Evolutionary conservation across 2,113 vertebrate genomes (phyloP).

Genomic region (Semnornis frantzii): DNA sequence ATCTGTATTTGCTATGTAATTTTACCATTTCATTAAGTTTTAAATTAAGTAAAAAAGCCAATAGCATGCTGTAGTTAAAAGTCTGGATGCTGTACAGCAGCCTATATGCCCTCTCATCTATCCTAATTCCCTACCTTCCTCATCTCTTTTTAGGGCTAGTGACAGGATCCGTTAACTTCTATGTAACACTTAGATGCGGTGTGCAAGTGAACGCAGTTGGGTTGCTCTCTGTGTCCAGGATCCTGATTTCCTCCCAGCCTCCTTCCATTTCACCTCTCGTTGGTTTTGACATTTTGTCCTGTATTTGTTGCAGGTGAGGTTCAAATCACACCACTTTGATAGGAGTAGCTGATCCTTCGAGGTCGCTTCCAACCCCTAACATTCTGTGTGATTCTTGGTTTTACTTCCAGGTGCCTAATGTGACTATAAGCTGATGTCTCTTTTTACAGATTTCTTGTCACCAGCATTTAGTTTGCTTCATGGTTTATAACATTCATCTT

Average conservation of each 20-base stretch:
- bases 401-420: slow-evolving; percentile 14
- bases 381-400: neutral
- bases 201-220: neutral
- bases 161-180: neutral
- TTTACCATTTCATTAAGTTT: slow-evolving; percentile 18
- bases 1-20: neutral
- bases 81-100: neutral
- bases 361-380: no score
- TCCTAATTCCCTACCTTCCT: neutral
- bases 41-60: neutral
- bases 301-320: neutral
- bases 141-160: neutral
- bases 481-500: slow-evolving; percentile 22
- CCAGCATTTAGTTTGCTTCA: slow-evolving; percentile 40
- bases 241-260: neutral
- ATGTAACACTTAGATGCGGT: neutral
- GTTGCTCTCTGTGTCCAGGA: neutral
- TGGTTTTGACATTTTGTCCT: neutral
- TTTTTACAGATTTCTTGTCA: slow-evolving; percentile 40
- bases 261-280: neutral
- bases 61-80: neutral
- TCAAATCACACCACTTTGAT: neutral
- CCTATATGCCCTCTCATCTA: neutral
- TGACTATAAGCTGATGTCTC: slow-evolving; percentile 7
- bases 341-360: no score